A percentile compares a stretch with the other conserved stretches of the same genome.
Conservation (phyloP, 2,888 invertebrate genomes). For the Phorcus lineatus region DNA sequence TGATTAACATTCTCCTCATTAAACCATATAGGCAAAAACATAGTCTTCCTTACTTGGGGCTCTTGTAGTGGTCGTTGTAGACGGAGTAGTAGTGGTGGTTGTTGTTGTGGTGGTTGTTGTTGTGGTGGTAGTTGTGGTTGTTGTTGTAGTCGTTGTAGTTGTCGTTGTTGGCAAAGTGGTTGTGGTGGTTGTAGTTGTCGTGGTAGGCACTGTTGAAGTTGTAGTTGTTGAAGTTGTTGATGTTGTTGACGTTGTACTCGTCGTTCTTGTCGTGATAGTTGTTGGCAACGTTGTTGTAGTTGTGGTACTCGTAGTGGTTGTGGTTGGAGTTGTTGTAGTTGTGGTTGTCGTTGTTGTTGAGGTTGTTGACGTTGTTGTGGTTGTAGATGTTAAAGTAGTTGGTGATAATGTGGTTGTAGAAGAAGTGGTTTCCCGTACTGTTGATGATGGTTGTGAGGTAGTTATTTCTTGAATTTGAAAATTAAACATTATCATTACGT, state of each 20-base stretch:
- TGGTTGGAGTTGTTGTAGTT: background rate
- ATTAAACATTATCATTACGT: no score
- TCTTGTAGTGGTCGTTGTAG: background rate
- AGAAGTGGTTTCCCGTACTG: no score
- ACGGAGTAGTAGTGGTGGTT: background rate
- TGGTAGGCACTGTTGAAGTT: no score
- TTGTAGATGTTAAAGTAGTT: no score
- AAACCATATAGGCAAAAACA: background rate
- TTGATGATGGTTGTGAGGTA: no score
- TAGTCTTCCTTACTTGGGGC: background rate
- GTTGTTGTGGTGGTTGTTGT: background rate
- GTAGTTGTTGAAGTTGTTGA: no score
- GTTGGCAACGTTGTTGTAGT: background rate
- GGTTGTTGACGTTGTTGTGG: background rate
- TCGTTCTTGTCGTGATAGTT: background rate
- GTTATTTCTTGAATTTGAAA: no score
- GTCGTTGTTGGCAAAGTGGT: background rate
- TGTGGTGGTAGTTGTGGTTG: background rate
- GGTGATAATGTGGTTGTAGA: no score
- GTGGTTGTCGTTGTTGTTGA: background rate
- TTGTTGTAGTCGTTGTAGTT: background rate
- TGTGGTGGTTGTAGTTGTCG: no score
- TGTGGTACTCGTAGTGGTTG: background rate
- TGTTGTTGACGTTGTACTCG: background rate
- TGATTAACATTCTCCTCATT: no score